These are phyloP conservation scores for Coranthus polyacanthus DNA, from an alignment of 2,797 vertebrate genomes.

Conservation along the genomic window DNA sequence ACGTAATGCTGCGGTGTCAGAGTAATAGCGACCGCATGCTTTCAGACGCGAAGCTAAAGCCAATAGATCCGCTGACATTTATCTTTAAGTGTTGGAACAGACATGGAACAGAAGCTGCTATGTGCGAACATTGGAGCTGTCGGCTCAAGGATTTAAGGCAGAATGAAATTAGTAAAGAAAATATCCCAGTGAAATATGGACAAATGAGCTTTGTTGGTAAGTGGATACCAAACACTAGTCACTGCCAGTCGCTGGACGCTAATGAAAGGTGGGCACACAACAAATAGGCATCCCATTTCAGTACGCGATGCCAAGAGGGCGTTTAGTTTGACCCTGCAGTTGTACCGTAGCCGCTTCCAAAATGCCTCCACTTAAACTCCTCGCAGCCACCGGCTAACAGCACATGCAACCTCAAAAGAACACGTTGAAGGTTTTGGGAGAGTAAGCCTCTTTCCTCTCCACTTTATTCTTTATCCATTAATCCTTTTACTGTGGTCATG, in stretches of 20 bases:
- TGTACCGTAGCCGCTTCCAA: conserved; percentile 36
- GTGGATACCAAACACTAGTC: conserved; percentile 38
- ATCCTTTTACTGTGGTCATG: conserved; percentile 58
- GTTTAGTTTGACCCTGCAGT: conserved; percentile 37
- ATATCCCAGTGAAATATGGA: conserved; percentile 31
- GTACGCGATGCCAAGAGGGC: conserved; percentile 42
- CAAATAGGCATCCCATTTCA: conserved; percentile 55
- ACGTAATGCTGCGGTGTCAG: conserved; percentile 32
- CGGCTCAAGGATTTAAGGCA: conserved; percentile 21
- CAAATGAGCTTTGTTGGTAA: conserved; percentile 39
- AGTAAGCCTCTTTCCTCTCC: conserved; percentile 58
- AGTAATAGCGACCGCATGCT: conserved; percentile 60
- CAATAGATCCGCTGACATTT: conserved; percentile 41
- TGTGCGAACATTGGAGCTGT: conserved; percentile 26
- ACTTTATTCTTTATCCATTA: conserved; percentile 69
- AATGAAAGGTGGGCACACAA: conserved; percentile 38
- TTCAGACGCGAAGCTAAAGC: conserved; percentile 54
- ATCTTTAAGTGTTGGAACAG: conserved; percentile 30
- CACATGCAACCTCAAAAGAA: conserved; percentile 48
- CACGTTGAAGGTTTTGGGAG: conserved; percentile 61
- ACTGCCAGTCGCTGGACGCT: conserved; percentile 23
- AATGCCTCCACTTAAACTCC: conserved; percentile 47
- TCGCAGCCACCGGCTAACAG: conserved; percentile 16
- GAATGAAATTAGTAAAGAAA: conserved; percentile 50
- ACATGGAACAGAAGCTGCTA: conserved; percentile 6